A percentile compares a stretch with the other conserved stretches of the same genome.
Evolutionary conservation across 2,113 vertebrate genomes (phyloP).

Genomic region (Holacanthus passer): DNA sequence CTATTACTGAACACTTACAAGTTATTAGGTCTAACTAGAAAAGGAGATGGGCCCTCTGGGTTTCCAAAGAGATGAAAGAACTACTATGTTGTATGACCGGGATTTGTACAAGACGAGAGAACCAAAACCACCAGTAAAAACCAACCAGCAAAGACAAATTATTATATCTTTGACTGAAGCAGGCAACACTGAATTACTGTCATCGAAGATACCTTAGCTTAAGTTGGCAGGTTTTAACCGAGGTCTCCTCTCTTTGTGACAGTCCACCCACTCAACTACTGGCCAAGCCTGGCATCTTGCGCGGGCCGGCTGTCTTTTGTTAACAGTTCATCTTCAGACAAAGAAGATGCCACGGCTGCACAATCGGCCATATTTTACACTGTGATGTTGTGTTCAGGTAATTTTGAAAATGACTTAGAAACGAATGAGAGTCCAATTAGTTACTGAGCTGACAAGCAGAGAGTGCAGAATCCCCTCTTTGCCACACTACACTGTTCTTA

Average conservation of each 20-base stretch:
- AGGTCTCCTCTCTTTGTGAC: not conserved
- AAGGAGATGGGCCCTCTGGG: not conserved
- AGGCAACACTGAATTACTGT: not conserved
- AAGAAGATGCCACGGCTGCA: not conserved
- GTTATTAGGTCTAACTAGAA: not conserved
- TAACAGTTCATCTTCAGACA: not conserved
- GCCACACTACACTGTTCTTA: slow-evolving; percentile 16
- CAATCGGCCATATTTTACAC: slow-evolving; percentile 4
- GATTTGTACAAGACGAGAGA: not conserved
- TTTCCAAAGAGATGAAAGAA: not conserved
- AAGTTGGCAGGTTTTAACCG: not conserved
- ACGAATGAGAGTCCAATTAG: slow-evolving; percentile 35
- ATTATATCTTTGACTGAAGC: not conserved
- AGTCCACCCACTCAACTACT: not conserved
- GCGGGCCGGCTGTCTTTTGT: not conserved
- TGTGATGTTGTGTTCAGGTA: not conserved
- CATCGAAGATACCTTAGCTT: not conserved
- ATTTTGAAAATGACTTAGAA: slow-evolving; percentile 24
- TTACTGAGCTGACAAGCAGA: slow-evolving; percentile 33
- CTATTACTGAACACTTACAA: not conserved
- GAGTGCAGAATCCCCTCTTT: slow-evolving; percentile 16
- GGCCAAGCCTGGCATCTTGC: not conserved
- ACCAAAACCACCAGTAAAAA: not conserved
- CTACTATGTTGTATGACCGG: not conserved
- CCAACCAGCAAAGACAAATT: not conserved